Base-by-base conservation (phyloP, 2,888 invertebrate species). In the Gordius sp. region DNA sequence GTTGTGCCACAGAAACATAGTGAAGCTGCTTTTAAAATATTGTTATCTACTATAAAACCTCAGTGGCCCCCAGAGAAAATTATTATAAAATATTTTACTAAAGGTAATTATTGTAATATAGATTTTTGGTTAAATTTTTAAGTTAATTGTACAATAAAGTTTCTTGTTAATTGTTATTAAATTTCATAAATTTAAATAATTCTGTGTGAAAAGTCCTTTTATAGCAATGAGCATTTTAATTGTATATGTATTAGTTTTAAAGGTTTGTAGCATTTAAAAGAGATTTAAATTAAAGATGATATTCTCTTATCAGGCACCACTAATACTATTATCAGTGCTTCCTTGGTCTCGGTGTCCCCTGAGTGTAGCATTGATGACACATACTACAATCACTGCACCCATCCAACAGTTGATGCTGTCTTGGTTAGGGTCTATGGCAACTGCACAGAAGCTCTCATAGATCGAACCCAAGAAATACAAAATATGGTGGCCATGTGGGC, bases 361-460 rank as follows among this genome's bases (percentile, higher is more conserved):
- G n/a, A 47, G 8, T 20, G 13, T 20, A 33, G 39, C n/a, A n/a
- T n/a, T n/a, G n/a, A n/a, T n/a, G n/a, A n/a, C n/a, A n/a, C n/a
- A n/a, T n/a, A n/a, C n/a, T n/a, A n/a, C n/a, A n/a, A n/a, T n/a
- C n/a, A n/a, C n/a, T n/a, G n/a, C n/a, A n/a, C n/a, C n/a, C n/a
- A n/a, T n/a, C n/a, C n/a, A n/a, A n/a, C n/a, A n/a, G n/a, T n/a
- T n/a, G 62, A 64, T 4, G 57, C 59, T 41, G 58, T 67, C 39
- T 61, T 67, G 23, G 63, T 67, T 59, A 62, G 68, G 8, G 63
- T 67, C 8, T 67, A 64, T 57, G 67, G 67, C 1, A 61, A 63
- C 23, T 63, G 64, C 55, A 67, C 67, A 1, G 64, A 64, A 26
- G 63, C 64, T 53, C 62, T 67, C 57, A 66, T 67, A 52, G 64